phyloP scores from a whole-genome alignment of 2,888 invertebrate species.

The Tetheella fluctuosa region DNA sequence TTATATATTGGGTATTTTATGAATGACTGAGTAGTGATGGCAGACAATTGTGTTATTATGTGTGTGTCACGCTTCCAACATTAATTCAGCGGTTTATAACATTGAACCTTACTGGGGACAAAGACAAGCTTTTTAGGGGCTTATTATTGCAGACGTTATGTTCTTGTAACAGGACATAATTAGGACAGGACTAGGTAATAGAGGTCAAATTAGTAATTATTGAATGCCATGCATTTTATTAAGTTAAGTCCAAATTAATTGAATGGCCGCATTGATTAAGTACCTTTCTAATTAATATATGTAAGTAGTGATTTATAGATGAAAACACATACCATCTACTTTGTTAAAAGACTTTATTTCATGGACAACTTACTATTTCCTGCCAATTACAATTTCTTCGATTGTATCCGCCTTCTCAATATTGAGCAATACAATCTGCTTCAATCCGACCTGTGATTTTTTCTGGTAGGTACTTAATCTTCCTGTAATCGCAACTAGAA shows the following conservation, averaged over 20 bases:
- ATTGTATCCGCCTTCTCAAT: background rate
- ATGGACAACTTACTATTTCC: too few species aligned
- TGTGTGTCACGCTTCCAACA: conserved; percentile 29
- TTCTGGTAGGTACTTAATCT: background rate
- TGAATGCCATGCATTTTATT: background rate
- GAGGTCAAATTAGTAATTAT: background rate
- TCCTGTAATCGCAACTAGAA: background rate
- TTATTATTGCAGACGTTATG: background rate
- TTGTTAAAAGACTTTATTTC: too few species aligned
- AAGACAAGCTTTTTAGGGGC: background rate
- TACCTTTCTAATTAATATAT: too few species aligned
- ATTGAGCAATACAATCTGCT: background rate
- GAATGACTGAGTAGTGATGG: conserved; percentile 15
- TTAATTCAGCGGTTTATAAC: conserved; percentile 17
- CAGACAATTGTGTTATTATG: conserved; percentile 23
- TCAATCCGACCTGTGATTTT: background rate
- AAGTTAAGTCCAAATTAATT: background rate
- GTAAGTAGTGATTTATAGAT: too few species aligned
- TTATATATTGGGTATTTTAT: conserved; percentile 22
- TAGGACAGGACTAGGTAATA: background rate
- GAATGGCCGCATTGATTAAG: too few species aligned
- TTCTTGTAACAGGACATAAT: background rate
- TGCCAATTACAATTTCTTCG: too few species aligned
- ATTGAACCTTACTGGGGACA: conserved; percentile 4
- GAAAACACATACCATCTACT: too few species aligned